Conservation (phyloP, 92 coral and sea anemone species). For the Montipora capitata region DNA sequence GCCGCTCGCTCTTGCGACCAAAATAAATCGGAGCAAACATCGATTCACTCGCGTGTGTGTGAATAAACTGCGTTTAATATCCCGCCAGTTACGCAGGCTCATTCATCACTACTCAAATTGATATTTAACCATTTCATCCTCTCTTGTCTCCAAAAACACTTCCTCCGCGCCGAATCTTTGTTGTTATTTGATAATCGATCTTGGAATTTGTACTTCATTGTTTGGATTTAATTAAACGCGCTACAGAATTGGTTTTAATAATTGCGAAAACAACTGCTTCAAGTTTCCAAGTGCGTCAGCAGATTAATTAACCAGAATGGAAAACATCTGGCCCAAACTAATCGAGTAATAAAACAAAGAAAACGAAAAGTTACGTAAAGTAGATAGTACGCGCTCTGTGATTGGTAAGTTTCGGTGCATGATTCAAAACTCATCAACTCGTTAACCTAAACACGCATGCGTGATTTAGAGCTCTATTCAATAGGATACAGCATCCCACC, state of each 20-base stretch:
- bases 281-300: background rate
- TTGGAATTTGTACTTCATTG: slow-evolving; percentile 25
- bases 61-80: too few species aligned
- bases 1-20: too few species aligned
- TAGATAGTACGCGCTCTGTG: too few species aligned
- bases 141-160: background rate
- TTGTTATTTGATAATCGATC: background rate
- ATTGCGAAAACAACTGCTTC: slow-evolving; percentile 1
- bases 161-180: background rate
- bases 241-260: background rate
- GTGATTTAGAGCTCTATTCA: too few species aligned
- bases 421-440: too few species aligned
- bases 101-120: background rate
- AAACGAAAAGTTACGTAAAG: background rate
- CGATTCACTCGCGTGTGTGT: too few species aligned
- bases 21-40: too few species aligned
- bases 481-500: too few species aligned
- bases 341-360: background rate
- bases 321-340: background rate
- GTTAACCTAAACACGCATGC: too few species aligned
- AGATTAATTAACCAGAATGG: background rate
- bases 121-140: background rate
- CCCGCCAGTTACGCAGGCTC: too few species aligned
- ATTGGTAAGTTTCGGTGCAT: too few species aligned
- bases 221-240: background rate